Evolutionary conservation across 2,888 invertebrate genomes (phyloP).

Genomic region (Priocnemis perturbator): DNA sequence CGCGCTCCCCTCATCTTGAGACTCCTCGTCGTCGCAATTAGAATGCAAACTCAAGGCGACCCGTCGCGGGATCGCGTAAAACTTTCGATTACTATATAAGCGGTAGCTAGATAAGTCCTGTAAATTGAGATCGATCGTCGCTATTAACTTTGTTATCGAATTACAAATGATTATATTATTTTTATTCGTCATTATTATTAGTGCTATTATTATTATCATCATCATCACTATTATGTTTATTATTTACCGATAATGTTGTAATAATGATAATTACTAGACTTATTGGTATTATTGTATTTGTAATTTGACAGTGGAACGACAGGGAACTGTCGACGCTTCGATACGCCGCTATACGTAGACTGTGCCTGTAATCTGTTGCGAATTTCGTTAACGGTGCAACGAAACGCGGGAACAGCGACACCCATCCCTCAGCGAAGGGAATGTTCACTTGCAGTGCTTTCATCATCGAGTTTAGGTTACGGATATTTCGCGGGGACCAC

Average conservation of each 20-base stretch:
- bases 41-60: no score
- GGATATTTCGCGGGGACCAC: constrained; percentile 26
- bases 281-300: no score
- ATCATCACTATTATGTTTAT: neutral
- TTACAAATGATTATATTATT: constrained; percentile 8
- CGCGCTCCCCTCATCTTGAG: no score
- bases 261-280: constrained; percentile 2
- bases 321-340: no score
- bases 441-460: constrained; percentile 43
- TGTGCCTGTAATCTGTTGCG: neutral
- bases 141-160: neutral
- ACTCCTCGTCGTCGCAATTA: no score
- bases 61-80: no score
- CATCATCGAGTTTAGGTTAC: constrained; percentile 26
- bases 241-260: neutral
- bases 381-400: neutral
- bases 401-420: no score
- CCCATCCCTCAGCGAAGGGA: neutral
- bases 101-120: no score
- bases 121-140: no score
- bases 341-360: neutral
- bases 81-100: no score
- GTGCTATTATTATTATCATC: constrained; percentile 1
- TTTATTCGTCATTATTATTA: neutral
- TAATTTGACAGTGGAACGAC: neutral